Evolutionary conservation across 2,113 vertebrate species (phyloP).

Genomic region (Gnathonemus echidnorhynchus): DNA sequence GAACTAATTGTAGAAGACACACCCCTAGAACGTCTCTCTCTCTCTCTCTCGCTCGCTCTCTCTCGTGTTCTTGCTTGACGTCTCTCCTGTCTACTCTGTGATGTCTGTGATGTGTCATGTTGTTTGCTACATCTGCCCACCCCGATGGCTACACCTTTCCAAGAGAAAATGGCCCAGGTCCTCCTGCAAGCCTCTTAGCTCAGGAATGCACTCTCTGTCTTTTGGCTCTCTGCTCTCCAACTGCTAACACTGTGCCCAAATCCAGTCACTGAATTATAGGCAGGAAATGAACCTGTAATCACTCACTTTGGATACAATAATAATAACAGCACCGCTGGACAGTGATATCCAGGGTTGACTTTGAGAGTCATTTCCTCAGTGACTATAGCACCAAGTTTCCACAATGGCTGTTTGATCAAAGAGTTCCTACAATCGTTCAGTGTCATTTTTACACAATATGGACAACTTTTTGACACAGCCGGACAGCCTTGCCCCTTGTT

Average conservation of each 20-base stretch:
- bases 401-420: background rate
- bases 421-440: background rate
- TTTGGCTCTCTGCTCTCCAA: background rate
- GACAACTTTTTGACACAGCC: background rate
- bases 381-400: background rate
- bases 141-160: background rate
- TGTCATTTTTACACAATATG: background rate
- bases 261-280: background rate
- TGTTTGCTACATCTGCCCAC: background rate
- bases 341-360: background rate
- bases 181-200: background rate
- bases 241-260: background rate
- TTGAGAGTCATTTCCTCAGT: background rate
- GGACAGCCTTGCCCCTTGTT: background rate
- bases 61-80: background rate
- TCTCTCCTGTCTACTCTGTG: background rate
- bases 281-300: slow-evolving; percentile 1
- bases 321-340: background rate
- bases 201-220: background rate
- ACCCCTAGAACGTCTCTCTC: background rate
- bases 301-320: background rate
- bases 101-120: background rate
- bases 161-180: background rate
- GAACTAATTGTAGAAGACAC: slow-evolving; percentile 14
- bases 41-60: background rate